phyloP scores from a whole-genome alignment of 1,140 invertebrate genomes.

The Bombus picipes region DNA sequence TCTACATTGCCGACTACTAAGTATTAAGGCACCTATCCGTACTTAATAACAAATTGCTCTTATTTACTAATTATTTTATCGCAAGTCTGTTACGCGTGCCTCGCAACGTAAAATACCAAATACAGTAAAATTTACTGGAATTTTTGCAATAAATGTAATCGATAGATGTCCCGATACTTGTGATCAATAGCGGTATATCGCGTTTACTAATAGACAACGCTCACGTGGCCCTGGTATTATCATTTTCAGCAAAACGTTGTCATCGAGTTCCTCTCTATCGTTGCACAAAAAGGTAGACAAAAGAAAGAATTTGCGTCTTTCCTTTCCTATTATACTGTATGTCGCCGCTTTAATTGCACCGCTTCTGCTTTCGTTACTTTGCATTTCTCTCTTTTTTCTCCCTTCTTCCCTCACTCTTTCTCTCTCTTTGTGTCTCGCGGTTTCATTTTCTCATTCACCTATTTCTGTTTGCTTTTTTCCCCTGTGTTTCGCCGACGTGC shows the following conservation, averaged over 20 bases:
- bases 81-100: fast-evolving
- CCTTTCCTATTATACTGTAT: neutral
- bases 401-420: no score
- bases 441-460: neutral
- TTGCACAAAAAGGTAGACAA: neutral
- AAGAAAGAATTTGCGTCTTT: neutral
- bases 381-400: neutral
- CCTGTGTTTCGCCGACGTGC: no score
- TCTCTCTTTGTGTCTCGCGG: constrained; percentile 2
- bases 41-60: no score
- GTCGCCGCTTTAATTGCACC: neutral
- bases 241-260: neutral
- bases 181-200: neutral
- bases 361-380: neutral
- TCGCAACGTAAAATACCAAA: no score
- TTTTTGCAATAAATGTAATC: neutral
- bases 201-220: neutral
- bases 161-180: neutral
- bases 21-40: no score
- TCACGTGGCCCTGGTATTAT: neutral
- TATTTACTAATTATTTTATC: neutral
- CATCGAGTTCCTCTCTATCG: neutral
- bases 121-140: neutral
- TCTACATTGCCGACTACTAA: no score
- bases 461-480: neutral